Evolutionary conservation across 2,113 vertebrate species (phyloP), one percentile per base, ranked within the genome.

Genomic region (Etheostoma spectabile): DNA sequence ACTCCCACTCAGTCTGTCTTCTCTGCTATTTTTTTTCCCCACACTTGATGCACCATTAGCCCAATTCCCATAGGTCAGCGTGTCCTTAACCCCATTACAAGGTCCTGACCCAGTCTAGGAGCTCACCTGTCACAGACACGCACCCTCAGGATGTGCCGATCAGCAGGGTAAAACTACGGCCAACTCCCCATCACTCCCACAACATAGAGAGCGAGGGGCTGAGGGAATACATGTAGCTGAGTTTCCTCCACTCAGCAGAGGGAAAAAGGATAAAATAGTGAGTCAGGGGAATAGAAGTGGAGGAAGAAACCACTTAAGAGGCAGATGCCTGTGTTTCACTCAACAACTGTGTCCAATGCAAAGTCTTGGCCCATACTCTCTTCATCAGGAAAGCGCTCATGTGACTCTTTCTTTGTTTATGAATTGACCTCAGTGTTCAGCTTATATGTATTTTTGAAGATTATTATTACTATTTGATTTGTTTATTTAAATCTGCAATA

Each of bases 151-250:
- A 93, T 89, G 91, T 89, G 93, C 94, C 88, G 89, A 93, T 94
- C 93, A 93, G 82, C 85, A 3, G 87, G 88, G 88, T 93, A 91
- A 93, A 94, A 94, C 93, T 90, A 74, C 94, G 87, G 89, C 91
- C 80, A 45, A 52, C 93, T 82, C 91, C 74, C 92, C 71, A 30
- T 65, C 49, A 24, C 74, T 64, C 19, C 22, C 46, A 27, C 49
- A 16, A 30, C 51, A 49, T 24, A 53, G n/a, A 56, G 71, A 67
- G 38, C 2, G 56, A 79, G 62, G 27, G 33, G 80, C 65, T 35
- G 21, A 73, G 80, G 88, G 85, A 90, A 80, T 82, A 76, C 53
- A 16, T 68, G 80, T 82, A 73, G 80, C 74, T 16, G 4, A 55
- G 79, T 71, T 79, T 83, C 80, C 82, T 64, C 73, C 66, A 56